Conservation (phyloP, 1,140 invertebrate genomes). For the Trachymyrmex septentrionalis region DNA sequence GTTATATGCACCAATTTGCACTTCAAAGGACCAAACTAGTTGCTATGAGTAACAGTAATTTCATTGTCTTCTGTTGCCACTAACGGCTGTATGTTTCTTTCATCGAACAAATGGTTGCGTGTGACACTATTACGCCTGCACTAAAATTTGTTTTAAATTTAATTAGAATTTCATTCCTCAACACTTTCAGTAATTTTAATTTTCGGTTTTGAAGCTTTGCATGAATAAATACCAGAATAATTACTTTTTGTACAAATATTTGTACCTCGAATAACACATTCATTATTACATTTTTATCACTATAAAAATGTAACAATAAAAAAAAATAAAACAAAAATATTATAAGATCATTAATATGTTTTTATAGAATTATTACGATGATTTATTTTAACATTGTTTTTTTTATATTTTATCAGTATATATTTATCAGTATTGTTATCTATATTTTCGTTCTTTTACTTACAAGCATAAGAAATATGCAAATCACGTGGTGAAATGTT, state of each 20-base stretch:
- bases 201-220: not conserved
- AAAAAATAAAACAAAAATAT: not conserved
- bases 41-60: conserved; percentile 54
- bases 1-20: conserved; percentile 60
- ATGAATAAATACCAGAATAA: not conserved
- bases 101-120: not conserved
- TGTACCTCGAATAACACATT: not conserved
- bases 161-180: not conserved
- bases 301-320: not conserved
- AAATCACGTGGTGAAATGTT: not conserved
- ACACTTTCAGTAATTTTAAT: not conserved
- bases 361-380: not conserved
- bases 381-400: not conserved
- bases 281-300: not conserved
- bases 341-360: not conserved
- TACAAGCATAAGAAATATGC: not conserved
- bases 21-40: conserved; percentile 54
- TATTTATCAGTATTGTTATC: too few species aligned
- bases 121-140: too few species aligned
- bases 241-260: conserved; percentile 8
- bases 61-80: conserved; percentile 40
- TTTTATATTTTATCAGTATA: not conserved
- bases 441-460: not conserved
- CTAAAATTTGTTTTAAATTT: conserved; percentile 7
- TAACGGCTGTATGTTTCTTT: conserved; percentile 39